These are phyloP conservation scores for Scomber colias DNA, from an alignment of 2,113 vertebrate species.

Conservation along the genomic window DNA sequence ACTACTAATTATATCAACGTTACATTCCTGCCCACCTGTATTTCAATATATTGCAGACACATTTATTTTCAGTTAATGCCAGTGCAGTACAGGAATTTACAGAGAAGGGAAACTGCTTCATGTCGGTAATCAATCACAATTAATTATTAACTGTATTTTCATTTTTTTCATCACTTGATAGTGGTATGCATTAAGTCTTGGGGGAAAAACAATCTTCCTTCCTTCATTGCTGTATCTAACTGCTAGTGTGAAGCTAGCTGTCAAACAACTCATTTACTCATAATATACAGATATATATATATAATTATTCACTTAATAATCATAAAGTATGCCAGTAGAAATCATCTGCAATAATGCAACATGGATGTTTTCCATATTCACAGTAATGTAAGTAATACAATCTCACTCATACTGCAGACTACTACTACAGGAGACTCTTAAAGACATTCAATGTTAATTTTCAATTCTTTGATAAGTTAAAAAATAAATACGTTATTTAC, in stretches of 20 bases:
- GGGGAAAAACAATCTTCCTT: background rate
- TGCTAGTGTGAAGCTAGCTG: background rate
- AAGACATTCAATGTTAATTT: constrained; percentile 15
- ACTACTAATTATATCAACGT: constrained; percentile 2
- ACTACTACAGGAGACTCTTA: background rate
- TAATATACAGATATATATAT: background rate
- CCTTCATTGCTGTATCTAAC: background rate
- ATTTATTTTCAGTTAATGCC: constrained; percentile 16
- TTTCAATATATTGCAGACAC: background rate
- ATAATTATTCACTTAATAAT: background rate
- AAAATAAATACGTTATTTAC: constrained; percentile 37
- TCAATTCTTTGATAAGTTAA: constrained; percentile 10
- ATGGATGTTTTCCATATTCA: background rate
- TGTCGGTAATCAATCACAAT: background rate
- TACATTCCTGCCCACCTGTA: background rate
- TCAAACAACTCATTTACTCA: background rate
- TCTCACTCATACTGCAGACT: background rate
- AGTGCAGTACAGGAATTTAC: background rate
- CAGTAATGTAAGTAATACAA: background rate
- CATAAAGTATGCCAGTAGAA: background rate
- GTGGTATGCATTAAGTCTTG: too few relatives aligned
- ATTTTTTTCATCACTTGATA: constrained; percentile 1
- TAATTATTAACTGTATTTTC: constrained; percentile 1
- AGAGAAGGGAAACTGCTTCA: background rate
- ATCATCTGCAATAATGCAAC: background rate